Base-by-base conservation (phyloP, 2,797 vertebrate genomes). In the Pangasius mekongensis region DNA sequence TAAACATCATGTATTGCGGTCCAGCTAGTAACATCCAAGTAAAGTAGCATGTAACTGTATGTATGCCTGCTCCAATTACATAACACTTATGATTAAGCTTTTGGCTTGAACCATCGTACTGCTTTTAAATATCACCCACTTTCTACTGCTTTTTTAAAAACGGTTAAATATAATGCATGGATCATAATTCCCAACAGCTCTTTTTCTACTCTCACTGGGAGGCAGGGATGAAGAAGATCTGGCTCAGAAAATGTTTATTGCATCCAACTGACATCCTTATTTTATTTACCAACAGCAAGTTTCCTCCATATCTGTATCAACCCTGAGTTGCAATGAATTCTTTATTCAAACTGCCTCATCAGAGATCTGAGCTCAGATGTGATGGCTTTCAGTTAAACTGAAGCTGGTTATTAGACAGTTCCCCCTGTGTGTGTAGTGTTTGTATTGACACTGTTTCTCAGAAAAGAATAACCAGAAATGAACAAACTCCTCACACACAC, bases 301-400 rank as follows among this genome's bases (percentile, higher is more conserved):
- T 83, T 82, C 22, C 39, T 52, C 30, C 30, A 54, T 54, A 36
- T 54, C 54, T 84, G 30, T 69, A 36, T 69, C 30, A 66, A 30
- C 8, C 27, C 27, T 66, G 62, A 67, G 60, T 49, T 66, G 62
- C 39, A 66, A 30, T 83, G 39, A 69, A 84, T 84, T 36, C 69
- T 84, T 69, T 22, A 84, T 84, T 84, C 16, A 69, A 36, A 69
- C 54, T 84, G 64, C 30, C 49, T 84, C 64, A 54, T 16, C n/a
- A 24, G 83, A 47, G 43, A 13, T 33, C 4, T 54, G 49, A 54
- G 60, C 30, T 36, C 0, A 3, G 66, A 84, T 54, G 49, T 52
- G 30, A 83, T 66, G 39, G 43, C 33, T 16, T 66, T 83, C 24
- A 20, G 33, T 20, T 80, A 52, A 77, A 18, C 47, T 33, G 27